These are phyloP conservation scores for Archocentrus centrarchus DNA, from an alignment of 2,113 vertebrate species.

Conservation along the genomic window DNA sequence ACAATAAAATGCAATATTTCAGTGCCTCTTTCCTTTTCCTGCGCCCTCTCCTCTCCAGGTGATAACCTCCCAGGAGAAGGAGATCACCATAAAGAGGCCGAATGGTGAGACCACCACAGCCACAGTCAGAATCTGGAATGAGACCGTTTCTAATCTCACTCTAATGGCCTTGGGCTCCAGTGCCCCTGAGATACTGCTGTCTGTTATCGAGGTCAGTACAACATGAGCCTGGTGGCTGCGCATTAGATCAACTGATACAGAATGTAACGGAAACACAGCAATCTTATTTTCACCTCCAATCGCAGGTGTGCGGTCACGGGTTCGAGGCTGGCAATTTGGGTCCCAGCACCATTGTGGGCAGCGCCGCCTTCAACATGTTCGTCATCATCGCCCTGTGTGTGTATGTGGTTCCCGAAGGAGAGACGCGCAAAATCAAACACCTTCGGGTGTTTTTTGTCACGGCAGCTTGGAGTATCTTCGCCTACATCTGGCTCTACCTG, in stretches of 20 bases:
- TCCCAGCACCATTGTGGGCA: conserved; percentile 88
- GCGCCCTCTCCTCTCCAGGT: conserved; percentile 62
- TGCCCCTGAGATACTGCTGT: conserved; percentile 86
- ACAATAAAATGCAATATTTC: neutral
- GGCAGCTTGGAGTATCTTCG: conserved; percentile 86
- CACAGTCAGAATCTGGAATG: conserved; percentile 88
- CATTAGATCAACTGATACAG: conserved; percentile 23
- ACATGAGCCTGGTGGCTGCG: neutral
- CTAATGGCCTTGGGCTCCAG: conserved; percentile 88
- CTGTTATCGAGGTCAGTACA: conserved; percentile 82
- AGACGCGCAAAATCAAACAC: conserved; percentile 85
- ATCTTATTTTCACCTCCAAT: conserved; percentile 20
- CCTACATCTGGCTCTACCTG: conserved; percentile 88
- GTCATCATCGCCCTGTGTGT: conserved; percentile 87
- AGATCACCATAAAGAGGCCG: conserved; percentile 83
- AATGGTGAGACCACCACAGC: conserved; percentile 86
- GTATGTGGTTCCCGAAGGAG: conserved; percentile 85
- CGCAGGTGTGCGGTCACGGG: conserved; percentile 83
- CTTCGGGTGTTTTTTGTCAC: conserved; percentile 88
- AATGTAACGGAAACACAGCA: neutral
- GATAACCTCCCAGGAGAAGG: conserved; percentile 88
- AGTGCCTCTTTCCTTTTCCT: neutral
- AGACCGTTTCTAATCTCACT: conserved; percentile 88
- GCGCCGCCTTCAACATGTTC: conserved; percentile 90
- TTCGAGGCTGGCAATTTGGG: conserved; percentile 84